Evolutionary conservation across 1,140 invertebrate species (phyloP), one percentile per base, ranked within the genome.

Genomic region (Lethocerus indicus): DNA sequence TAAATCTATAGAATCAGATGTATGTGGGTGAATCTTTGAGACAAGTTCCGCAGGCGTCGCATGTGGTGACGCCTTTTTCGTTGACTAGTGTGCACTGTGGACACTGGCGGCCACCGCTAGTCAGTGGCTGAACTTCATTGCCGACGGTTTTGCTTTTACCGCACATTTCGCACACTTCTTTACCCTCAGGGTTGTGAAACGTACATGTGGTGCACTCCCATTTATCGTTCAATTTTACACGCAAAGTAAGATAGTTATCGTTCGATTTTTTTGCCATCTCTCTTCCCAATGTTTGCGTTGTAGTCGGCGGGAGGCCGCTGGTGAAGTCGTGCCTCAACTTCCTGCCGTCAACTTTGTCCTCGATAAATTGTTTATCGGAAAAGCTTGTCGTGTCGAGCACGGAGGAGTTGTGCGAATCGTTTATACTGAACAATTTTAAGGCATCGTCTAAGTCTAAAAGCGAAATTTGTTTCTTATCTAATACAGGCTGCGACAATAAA

Each of bases 51-150:
- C 83, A 87, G 20, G 76, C 83, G 47, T 75, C 74, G 60, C 83
- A 86, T 5, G 59, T 60, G 24, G 65, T 67, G 4, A 73, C 75
- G 46, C 74, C 73, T 61, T 76, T 75, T 20, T 74, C 71, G 63
- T 87, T 87, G n/a, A 85, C 79, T 13, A 83, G 63, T n/a, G 83
- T 87, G 62, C 83, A 87, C 26, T 74, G 67, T 1, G 75, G 76
- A 59, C 83, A 87, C 59, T 85, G 76, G 27, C 77, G 71, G 0
- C 83, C 83, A 0, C 83, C 82, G 26, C 81, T 79, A 3, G 74
- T 74, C 23, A 84, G 66, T 1, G 79, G 78, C 51, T 72, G 68
- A 14, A 71, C 69, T 57, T 79, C 76, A 4, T 75, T 70, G 0
- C 75, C 75, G 20, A 63, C 63, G 18, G 61, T 60, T 46, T 70